These are phyloP conservation scores for Polyommatus icarus DNA, from an alignment of 2,888 invertebrate genomes.

Conservation along the genomic window DNA sequence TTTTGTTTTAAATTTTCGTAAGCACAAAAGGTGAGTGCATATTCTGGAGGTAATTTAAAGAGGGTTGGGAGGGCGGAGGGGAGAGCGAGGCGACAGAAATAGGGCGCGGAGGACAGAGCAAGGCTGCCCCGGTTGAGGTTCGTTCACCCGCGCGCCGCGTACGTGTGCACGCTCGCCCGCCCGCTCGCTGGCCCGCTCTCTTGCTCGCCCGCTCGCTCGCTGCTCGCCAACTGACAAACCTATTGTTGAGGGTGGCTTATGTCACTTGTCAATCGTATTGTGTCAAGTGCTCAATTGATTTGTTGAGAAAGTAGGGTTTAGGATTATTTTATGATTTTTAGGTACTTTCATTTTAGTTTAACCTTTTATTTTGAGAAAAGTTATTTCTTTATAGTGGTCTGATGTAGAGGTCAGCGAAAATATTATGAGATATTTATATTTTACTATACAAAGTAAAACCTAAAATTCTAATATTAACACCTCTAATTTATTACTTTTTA, in stretches of 20 bases:
- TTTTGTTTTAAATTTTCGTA: constrained; percentile 2
- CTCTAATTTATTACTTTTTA: too few species aligned
- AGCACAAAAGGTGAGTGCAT: constrained; percentile 35
- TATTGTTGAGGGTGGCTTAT: constrained; percentile 49
- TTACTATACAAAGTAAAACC: too few species aligned
- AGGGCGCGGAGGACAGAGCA: constrained; percentile 80
- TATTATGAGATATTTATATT: too few species aligned
- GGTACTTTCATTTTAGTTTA: background rate
- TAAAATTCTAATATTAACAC: too few species aligned
- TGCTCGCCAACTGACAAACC: constrained; percentile 47
- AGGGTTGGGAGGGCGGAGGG: constrained; percentile 56
- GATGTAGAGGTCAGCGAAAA: too few species aligned
- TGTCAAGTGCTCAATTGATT: background rate
- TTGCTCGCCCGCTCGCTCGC: constrained; percentile 54
- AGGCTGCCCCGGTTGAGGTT: constrained; percentile 78
- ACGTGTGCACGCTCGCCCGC: constrained; percentile 49
- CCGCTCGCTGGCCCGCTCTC: constrained; percentile 74
- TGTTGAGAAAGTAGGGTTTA: background rate
- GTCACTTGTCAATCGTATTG: background rate
- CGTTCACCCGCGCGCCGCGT: constrained; percentile 63
- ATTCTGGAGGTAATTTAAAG: constrained; percentile 56
- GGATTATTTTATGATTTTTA: background rate
- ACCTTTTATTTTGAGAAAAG: background rate
- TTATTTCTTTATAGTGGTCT: too few species aligned
- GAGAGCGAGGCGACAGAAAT: constrained; percentile 74